Percentiles rank a stretch among this genome's conserved stretches.
Evolutionary conservation across 2,113 vertebrate species (phyloP).

Genomic region (Crotalus tigris): DNA sequence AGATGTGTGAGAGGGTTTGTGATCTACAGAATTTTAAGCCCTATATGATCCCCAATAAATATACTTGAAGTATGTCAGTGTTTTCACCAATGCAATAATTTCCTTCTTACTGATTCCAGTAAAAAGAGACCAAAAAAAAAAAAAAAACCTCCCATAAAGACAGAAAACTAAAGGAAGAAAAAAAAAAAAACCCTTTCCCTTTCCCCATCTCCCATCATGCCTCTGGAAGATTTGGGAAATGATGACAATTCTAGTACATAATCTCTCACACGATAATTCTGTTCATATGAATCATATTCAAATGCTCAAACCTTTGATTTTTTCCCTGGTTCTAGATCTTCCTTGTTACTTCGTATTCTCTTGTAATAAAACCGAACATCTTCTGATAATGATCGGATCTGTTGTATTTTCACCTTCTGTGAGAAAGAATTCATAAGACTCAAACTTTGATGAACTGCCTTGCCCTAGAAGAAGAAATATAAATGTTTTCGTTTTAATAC

Average conservation of each 20-base stretch:
- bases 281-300: constrained; percentile 16
- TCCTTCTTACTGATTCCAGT: neutral
- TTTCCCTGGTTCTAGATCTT: constrained; percentile 90
- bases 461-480: constrained; percentile 76
- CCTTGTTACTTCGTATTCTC: constrained; percentile 87
- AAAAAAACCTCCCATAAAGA: neutral
- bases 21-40: neutral
- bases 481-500: neutral
- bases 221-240: neutral
- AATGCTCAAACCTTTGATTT: constrained; percentile 87
- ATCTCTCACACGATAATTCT: neutral
- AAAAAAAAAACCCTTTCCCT: neutral
- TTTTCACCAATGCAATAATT: neutral
- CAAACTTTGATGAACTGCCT: constrained; percentile 92
- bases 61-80: neutral
- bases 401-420: constrained; percentile 92
- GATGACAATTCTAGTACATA: neutral
- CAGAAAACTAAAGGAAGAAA: neutral
- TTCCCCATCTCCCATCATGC: neutral
- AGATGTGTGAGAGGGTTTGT: neutral
- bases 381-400: constrained; percentile 89
- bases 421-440: constrained; percentile 94
- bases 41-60: neutral
- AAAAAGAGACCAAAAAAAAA: too few species aligned
- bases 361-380: constrained; percentile 94